phyloP scores from a whole-genome alignment of 2,888 invertebrate species.

The Synergus itoensis region DNA sequence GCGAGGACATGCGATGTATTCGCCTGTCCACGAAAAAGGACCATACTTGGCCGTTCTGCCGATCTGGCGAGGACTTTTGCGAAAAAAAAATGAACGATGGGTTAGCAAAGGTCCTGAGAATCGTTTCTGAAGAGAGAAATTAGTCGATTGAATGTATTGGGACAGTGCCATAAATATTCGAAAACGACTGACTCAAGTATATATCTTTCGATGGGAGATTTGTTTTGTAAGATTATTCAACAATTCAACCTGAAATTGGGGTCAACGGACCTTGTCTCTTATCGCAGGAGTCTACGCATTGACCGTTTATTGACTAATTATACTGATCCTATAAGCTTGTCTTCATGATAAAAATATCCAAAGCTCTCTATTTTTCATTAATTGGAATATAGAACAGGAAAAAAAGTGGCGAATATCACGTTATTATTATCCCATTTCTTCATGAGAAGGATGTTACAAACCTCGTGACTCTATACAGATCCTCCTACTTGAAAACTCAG shows the following conservation, averaged over 20 bases:
- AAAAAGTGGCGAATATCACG: neutral
- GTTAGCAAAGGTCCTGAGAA: conserved; percentile 36
- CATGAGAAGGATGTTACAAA: neutral
- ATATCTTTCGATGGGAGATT: conserved; percentile 10
- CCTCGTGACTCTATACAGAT: neutral
- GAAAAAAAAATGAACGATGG: conserved; percentile 24
- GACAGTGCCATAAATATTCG: conserved; percentile 6
- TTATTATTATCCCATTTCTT: neutral
- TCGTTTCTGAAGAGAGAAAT: neutral
- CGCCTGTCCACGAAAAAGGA: conserved; percentile 3
- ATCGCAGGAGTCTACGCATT: no score
- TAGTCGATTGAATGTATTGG: conserved; percentile 18
- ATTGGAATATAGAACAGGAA: no score
- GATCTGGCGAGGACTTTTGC: neutral
- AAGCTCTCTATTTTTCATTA: no score
- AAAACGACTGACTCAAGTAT: neutral
- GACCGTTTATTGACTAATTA: neutral
- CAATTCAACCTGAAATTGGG: conserved; percentile 19
- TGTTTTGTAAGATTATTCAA: conserved; percentile 15
- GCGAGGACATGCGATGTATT: conserved; percentile 5
- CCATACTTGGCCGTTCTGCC: neutral
- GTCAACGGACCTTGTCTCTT: no score
- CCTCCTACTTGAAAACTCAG: neutral
- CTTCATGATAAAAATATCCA: no score
- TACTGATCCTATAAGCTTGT: no score